Evolutionary conservation across 1,140 invertebrate species (phyloP).

Genomic region (Andricus grossulariae): DNA sequence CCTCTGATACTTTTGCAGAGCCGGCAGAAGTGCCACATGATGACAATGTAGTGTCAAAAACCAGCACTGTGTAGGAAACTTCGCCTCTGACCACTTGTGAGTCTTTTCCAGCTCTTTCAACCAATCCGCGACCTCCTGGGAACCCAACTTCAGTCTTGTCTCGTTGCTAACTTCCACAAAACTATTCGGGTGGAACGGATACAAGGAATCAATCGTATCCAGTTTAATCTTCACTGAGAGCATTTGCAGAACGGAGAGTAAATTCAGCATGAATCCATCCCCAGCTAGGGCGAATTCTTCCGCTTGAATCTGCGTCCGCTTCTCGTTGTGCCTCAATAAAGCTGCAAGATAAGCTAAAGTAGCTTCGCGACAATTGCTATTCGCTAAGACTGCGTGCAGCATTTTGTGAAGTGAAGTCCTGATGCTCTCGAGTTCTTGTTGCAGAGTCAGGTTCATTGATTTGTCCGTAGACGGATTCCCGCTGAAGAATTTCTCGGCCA

Average conservation of each 20-base stretch:
- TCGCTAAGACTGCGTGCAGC: constrained; percentile 89
- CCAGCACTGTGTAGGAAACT: constrained; percentile 98
- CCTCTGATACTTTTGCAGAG: constrained; percentile 91
- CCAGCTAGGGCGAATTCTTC: constrained; percentile 90
- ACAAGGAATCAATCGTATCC: constrained; percentile 89
- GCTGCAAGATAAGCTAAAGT: constrained; percentile 87
- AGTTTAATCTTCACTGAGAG: constrained; percentile 90
- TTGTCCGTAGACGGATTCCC: constrained; percentile 77
- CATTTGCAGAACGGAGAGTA: constrained; percentile 92
- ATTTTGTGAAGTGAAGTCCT: constrained; percentile 86
- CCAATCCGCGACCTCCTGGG: constrained; percentile 88
- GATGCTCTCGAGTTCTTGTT: constrained; percentile 84
- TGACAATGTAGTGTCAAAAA: constrained; percentile 96
- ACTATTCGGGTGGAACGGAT: constrained; percentile 89
- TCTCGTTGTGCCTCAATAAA: constrained; percentile 88
- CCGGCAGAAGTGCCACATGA: constrained; percentile 92
- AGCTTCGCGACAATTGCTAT: constrained; percentile 83
- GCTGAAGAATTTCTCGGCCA: constrained; percentile 82
- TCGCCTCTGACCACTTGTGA: constrained; percentile 84
- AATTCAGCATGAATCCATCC: constrained; percentile 96
- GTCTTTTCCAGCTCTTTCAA: constrained; percentile 78
- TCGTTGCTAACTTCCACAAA: constrained; percentile 88
- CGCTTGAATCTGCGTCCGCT: constrained; percentile 91
- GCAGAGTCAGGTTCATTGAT: constrained; percentile 80
- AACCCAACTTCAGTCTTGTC: constrained; percentile 88